Base-by-base conservation (phyloP, 2,113 vertebrate species). In the Gavialis gangeticus region DNA sequence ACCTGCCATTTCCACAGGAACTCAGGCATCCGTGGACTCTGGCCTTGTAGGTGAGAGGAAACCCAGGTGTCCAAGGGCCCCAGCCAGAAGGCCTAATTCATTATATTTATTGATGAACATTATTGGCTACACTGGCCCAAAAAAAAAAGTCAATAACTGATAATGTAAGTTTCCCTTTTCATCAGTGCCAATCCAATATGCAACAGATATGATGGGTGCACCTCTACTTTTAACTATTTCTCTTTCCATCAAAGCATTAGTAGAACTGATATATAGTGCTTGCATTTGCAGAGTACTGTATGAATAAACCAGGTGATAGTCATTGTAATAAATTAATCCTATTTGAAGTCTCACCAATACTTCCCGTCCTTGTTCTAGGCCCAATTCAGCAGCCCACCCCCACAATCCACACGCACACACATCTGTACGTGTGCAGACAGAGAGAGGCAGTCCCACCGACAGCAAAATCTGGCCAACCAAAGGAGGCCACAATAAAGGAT, bases 331-430 rank as follows among this genome's bases (percentile, higher is more conserved):
- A 88, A 58, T 75, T 77, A 34, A 66, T 83, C 64, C 63, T 58
- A 91, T 28, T 82, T 5, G 55, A 85, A 91, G 77, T 30, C 62
- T 82, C 57, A 82, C 56, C 88, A 79, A 85, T 76, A 82, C 64
- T 97, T 97, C 96, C 95, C 97, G 95, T 60, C 84, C 87, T 54
- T 56, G 28, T 62, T 63, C 75, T 86, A 80, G 67, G 94, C 93
- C 93, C 94, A 91, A 88, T 28, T 88, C 66, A 12, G 57, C 3
- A 58, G 46, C 46, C 21, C 64, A 71, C 64, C 54, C 30, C 16
- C n/a, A 34, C 55, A 34, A 54, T 34, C 60, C 78, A 37, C 12
- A 56, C 27, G 22, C 5, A 19, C 28, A 25, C 16, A 63, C 80
- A 46, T 46, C 46, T 46, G 46, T 46, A 64, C 76, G 19, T 56